Conservation (phyloP, 2,113 vertebrate genomes). For the Murina feae region DNA sequence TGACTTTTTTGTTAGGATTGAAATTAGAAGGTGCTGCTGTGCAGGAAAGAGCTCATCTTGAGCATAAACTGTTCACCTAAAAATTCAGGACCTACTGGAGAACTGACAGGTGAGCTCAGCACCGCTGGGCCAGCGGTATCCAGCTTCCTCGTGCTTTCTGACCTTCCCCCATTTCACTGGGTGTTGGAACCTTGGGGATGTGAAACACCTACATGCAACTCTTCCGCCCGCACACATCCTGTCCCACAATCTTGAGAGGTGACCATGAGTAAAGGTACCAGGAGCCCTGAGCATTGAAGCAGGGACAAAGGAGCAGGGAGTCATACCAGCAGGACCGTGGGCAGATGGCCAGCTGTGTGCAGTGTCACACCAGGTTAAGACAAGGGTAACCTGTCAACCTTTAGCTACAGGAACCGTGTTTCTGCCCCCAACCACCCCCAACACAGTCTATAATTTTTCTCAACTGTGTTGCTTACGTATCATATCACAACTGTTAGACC, state of each 20-base stretch:
- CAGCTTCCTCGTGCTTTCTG: fast-evolving
- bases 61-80: neutral
- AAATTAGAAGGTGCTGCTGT: neutral
- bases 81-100: neutral
- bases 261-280: neutral
- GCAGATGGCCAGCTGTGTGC: neutral
- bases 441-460: neutral
- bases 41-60: neutral
- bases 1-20: neutral
- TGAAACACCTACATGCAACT: neutral
- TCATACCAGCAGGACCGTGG: neutral
- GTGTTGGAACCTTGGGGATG: neutral
- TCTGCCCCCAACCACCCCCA: neutral
- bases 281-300: neutral
- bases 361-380: neutral
- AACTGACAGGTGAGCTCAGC: neutral
- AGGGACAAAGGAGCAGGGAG: neutral
- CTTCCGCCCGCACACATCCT: neutral
- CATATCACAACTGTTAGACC: neutral
- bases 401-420: neutral
- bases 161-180: neutral
- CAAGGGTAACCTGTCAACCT: neutral
- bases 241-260: neutral
- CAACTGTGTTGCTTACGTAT: neutral
- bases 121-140: neutral